Percentiles rank a stretch among this genome's conserved stretches.
phyloP scores from a whole-genome alignment of 35 echinoderm and acorn worm species.

The Holothuria glaberrima region DNA sequence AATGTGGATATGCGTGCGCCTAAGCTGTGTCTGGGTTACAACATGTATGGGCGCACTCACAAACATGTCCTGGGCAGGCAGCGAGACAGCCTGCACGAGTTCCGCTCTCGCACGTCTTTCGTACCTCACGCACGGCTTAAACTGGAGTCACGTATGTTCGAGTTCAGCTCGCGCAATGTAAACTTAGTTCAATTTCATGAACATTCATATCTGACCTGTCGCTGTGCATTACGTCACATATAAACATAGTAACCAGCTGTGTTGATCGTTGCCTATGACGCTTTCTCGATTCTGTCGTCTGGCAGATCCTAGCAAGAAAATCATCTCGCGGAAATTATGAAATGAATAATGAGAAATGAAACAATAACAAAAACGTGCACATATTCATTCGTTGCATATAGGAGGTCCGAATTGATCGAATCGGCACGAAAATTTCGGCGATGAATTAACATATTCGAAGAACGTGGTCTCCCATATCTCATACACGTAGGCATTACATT shows the following conservation, averaged over 20 bases:
- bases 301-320: slow-evolving; percentile 3
- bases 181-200: not conserved
- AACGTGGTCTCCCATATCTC: not conserved
- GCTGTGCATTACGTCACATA: slow-evolving; percentile 2
- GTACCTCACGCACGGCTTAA: no score
- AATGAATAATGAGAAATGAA: not conserved
- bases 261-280: no score
- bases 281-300: slow-evolving; percentile 6
- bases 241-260: no score
- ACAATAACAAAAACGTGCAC: not conserved
- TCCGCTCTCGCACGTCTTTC: no score
- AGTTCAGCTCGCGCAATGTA: not conserved
- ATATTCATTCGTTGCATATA: not conserved
- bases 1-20: no score
- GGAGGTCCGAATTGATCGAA: not conserved
- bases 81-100: no score
- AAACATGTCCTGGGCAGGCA: no score
- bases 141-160: slow-evolving; percentile 10
- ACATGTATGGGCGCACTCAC: no score
- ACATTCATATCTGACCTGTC: not conserved
- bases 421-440: not conserved
- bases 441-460: not conserved
- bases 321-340: not conserved
- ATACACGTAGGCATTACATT: not conserved
- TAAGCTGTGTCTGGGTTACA: no score